A percentile compares a stretch with the other conserved stretches of the same genome.
phyloP scores from a whole-genome alignment of 2,797 vertebrate species.

The Chloroceryle inda region DNA sequence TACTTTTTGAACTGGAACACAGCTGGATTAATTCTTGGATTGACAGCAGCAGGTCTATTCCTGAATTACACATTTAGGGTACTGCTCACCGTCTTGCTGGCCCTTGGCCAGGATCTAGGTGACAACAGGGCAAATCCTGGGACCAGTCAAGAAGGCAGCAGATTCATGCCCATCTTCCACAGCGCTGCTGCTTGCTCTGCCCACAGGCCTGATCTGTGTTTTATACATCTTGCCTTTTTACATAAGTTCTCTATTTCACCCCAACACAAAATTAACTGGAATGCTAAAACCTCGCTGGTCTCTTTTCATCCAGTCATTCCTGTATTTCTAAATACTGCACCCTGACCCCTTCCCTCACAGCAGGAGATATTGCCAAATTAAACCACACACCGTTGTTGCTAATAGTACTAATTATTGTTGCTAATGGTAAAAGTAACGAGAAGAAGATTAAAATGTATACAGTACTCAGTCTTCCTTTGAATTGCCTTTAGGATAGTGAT shows the following conservation, averaged over 20 bases:
- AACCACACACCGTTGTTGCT: neutral
- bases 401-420: neutral
- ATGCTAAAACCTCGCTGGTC: neutral
- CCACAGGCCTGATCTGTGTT: neutral
- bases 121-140: neutral
- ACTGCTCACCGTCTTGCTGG: neutral
- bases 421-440: neutral
- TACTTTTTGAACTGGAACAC: neutral
- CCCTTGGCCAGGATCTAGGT: neutral
- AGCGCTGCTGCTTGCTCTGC: neutral
- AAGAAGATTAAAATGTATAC: neutral
- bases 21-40: neutral
- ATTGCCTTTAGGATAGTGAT: neutral
- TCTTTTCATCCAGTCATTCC: neutral
- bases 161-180: neutral
- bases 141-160: neutral
- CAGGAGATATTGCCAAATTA: neutral
- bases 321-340: neutral
- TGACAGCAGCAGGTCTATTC: neutral
- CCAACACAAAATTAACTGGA: neutral
- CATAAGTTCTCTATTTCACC: neutral
- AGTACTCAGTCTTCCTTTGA: neutral
- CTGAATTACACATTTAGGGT: neutral
- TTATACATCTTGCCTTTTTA: neutral
- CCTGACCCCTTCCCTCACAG: neutral